These are phyloP conservation scores for Prionchulus punctatus DNA, from an alignment of 2,888 invertebrate genomes.

Conservation along the genomic window DNA sequence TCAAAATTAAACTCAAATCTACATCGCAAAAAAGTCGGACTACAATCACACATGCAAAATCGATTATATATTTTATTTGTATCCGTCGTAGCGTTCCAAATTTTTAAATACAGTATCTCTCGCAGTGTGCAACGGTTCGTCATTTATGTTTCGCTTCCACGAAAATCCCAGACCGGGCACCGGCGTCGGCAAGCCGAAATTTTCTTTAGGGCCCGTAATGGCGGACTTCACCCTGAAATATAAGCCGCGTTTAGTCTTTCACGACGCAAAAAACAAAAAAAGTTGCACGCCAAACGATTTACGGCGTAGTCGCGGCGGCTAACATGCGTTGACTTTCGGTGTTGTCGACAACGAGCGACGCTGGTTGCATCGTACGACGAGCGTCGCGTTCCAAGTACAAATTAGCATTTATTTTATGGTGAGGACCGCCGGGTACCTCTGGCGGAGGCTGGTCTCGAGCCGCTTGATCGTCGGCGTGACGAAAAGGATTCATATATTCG, in stretches of 20 bases:
- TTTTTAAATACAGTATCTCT: slow-evolving; percentile 15
- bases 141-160: slow-evolving; percentile 18
- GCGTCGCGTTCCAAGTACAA: slow-evolving; percentile 70
- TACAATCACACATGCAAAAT: no score
- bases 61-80: no score
- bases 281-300: neutral
- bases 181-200: slow-evolving; percentile 24
- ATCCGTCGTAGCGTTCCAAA: slow-evolving; percentile 15
- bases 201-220: slow-evolving; percentile 19
- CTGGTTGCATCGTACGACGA: slow-evolving; percentile 57
- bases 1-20: no score
- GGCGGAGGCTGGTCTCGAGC: slow-evolving; percentile 63
- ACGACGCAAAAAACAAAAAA: neutral
- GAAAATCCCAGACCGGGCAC: slow-evolving; percentile 27
- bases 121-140: slow-evolving; percentile 18
- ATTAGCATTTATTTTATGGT: slow-evolving; percentile 59
- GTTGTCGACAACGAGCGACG: slow-evolving; percentile 27
- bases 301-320: neutral
- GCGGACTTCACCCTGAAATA: no score
- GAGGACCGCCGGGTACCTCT: slow-evolving; percentile 59
- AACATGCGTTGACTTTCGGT: neutral
- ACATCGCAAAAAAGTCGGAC: no score
- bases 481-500: slow-evolving; percentile 20
- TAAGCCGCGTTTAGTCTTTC: no score
- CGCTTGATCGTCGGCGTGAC: slow-evolving; percentile 26